A percentile compares a stretch with the other conserved stretches of the same genome.
These are phyloP conservation scores for Alces alces DNA, from an alignment of 2,113 vertebrate species.

Conservation along the genomic window DNA sequence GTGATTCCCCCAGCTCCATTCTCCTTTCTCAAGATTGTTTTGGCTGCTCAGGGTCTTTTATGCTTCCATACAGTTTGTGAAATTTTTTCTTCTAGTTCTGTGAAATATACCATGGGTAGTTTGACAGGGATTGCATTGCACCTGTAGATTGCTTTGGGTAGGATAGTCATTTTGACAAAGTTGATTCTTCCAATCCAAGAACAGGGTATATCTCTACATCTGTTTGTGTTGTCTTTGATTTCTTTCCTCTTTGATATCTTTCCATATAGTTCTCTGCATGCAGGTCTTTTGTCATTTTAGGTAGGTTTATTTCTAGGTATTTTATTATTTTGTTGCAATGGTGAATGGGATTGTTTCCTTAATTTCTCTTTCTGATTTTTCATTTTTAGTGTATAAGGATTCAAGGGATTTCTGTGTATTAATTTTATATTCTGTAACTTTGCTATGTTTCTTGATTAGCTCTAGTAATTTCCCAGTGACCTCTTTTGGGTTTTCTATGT, in stretches of 20 bases:
- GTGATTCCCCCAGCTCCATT: neutral
- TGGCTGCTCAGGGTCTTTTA: neutral
- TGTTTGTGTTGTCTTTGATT: neutral
- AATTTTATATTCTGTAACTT: neutral
- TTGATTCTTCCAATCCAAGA: neutral
- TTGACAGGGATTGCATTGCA: neutral
- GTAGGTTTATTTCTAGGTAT: neutral
- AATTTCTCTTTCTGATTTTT: neutral
- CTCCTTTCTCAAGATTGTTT: neutral
- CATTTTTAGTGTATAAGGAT: neutral
- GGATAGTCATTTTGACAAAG: neutral
- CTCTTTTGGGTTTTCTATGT: neutral
- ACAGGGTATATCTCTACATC: neutral
- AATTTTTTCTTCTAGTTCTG: neutral
- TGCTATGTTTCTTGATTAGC: neutral
- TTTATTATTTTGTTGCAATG: neutral
- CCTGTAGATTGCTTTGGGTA: neutral
- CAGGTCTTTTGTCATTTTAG: neutral
- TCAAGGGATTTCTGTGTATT: neutral
- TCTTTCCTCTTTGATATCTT: neutral
- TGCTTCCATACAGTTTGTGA: neutral
- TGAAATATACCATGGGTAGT: neutral
- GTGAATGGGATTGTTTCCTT: neutral
- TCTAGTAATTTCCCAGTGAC: neutral
- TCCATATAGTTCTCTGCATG: neutral